phyloP scores from a whole-genome alignment of 2,113 vertebrate species.

The Falcunculus frontatus region DNA sequence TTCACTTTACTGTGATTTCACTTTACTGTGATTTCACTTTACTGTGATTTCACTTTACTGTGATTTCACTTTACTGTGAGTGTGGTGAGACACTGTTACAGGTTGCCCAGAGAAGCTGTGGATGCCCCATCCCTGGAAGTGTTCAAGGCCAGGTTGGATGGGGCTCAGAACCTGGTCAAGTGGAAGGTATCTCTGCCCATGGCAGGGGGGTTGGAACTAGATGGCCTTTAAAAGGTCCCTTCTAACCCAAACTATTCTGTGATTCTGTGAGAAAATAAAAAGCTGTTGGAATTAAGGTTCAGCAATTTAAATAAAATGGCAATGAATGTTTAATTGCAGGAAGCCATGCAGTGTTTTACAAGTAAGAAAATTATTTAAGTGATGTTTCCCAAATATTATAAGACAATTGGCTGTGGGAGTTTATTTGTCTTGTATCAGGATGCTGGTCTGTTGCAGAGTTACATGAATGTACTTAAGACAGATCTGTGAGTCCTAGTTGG shows the following conservation, averaged over 20 bases:
- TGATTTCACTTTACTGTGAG: too few species aligned
- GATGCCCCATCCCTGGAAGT: neutral
- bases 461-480: accelerated
- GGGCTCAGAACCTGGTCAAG: accelerated
- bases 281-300: neutral
- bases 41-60: too few species aligned
- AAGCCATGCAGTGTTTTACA: neutral
- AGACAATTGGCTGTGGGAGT: neutral
- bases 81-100: neutral
- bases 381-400: neutral
- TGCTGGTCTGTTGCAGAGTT: neutral
- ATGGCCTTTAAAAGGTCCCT: neutral
- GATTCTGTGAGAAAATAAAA: neutral
- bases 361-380: neutral
- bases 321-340: neutral
- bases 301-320: neutral
- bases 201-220: accelerated
- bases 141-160: neutral
- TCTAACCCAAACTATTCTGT: neutral
- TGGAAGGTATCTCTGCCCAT: neutral
- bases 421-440: neutral
- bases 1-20: too few species aligned
- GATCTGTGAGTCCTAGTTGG: neutral
- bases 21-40: too few species aligned
- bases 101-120: neutral